Conservation (phyloP, 2,797 vertebrate genomes). For the Dallia pectoralis region DNA sequence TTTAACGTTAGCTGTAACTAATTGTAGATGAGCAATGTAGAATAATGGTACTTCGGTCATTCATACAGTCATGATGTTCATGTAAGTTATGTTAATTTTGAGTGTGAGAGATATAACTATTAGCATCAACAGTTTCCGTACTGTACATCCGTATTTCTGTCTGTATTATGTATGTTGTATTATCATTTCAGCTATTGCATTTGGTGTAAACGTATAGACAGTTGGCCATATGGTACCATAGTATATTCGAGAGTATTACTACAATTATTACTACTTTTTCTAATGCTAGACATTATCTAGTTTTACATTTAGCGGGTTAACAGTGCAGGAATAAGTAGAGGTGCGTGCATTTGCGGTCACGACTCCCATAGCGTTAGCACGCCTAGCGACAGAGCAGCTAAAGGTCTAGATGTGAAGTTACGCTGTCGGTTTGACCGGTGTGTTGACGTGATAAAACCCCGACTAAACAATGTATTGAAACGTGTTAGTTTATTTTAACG, state of each 20-base stretch:
- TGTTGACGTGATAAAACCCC: not conserved
- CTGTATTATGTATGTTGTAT: not conserved
- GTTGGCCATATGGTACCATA: not conserved
- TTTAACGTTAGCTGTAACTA: no score
- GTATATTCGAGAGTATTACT: not conserved
- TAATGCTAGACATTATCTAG: not conserved
- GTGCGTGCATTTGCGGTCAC: not conserved
- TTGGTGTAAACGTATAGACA: not conserved
- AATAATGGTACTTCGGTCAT: no score
- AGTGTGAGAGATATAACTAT: no score
- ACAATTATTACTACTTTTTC: not conserved
- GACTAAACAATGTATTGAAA: not conserved
- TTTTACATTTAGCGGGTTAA: not conserved
- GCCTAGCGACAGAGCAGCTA: not conserved
- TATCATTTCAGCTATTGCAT: no score
- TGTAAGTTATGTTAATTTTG: no score
- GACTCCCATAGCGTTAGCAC: not conserved
- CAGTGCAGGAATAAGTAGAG: not conserved
- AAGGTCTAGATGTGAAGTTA: not conserved
- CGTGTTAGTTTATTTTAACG: not conserved
- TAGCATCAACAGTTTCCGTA: no score
- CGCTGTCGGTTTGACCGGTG: not conserved
- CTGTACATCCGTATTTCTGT: constrained; percentile 3
- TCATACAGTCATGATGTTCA: no score
- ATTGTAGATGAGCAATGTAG: no score